Evolutionary conservation across 1,140 invertebrate genomes (phyloP), one percentile per base, ranked within the genome.

Genomic region (Oedothorax gibbosus): DNA sequence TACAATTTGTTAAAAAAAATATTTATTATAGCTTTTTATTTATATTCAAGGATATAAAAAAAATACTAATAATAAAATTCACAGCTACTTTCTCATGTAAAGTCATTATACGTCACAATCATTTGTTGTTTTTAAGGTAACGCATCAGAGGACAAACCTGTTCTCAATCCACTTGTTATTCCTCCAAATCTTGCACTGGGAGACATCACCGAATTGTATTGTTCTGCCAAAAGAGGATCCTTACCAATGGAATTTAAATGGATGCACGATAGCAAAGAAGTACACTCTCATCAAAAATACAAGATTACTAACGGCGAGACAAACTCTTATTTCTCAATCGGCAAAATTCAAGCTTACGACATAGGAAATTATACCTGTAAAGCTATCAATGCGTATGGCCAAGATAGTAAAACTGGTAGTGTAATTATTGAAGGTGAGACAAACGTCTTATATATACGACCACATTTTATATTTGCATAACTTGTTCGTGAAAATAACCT

Each of bases 341-440:
- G 54, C 15, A 35, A 83, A 56, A 57, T 86, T 12, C 14, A 60
- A n/a, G 49, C 76, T n/a, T n/a, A 35, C 7, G 88, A 90, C 64
- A 86, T 87, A 18, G 89, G 88, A 12, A 88, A 88, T 64, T 89
- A 89, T 71, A 88, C 88, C 2, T 89, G 89, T 69, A 64, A 79
- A 14, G 88, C 86, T 11, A 49, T 66, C 21, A 89, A 89, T 78
- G 75, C 78, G 11, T 77, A 86, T 18, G 89, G 88, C 21, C 35
- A 72, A n/a, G 88, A 88, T 71, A 81, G 64, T 4, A 62, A 18
- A 18, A 83, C 71, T 15, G 65, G 21, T 50, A 35, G 21, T 57
- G n/a, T 87, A 7, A 6, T 60, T 7, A 71, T 87, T 9, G 51
- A 77, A 57, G 71, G 87, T 87, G 76, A 85, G 18, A 3, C 12